Evolutionary conservation across 2,888 invertebrate species (phyloP), one percentile per base, ranked within the genome.

Genomic region (Azorinus chamasolen): DNA sequence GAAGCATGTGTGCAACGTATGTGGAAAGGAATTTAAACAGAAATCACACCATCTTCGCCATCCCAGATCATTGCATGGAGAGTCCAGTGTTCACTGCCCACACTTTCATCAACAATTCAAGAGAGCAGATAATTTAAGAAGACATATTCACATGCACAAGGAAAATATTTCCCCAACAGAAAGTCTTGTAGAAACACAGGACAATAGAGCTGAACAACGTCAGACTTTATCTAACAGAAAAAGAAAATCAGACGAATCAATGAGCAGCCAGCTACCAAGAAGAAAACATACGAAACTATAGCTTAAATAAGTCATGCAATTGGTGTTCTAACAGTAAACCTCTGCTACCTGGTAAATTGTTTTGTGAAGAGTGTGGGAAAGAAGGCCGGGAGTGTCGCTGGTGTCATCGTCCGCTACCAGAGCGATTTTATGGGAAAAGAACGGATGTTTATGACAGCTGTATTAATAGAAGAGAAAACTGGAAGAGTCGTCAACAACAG

Each of bases 401-500:
- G 62, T 77, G 76, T 43, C 71, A 77, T 53, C 51, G 76, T 1
- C 76, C 71, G 12, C 55, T 78, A 10, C 73, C 78, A 39, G 73
- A 73, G 45, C 24, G 78, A 3, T 78, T 78, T 24, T 69, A 61
- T 27, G 37, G 73, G 5, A n/a, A 43, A 39, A 27, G 65, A 16
- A 62, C 69, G 10, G 73, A 78, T 50, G 63, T 69, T 0, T 72
- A 64, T 39, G 72, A 72, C 24, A 53, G 50, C 1, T 78, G 73
- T 39, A 22, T 64, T 1, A 62, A 41, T n/a, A 46, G 69, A 46
- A n/a, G 70, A 39, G 45, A 73, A 18, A 53, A 25, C 4, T 69
- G 43, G 45, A 43, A 1, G 25, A 32, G 10, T 32, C 32, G n/a
- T 16, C 48, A 58, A 22, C 51, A 71, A 25, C 22, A 37, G 37